Percentiles rank a stretch among this genome's conserved stretches.
Conservation (phyloP, 2,113 vertebrate genomes). For the Lagopus muta region DNA sequence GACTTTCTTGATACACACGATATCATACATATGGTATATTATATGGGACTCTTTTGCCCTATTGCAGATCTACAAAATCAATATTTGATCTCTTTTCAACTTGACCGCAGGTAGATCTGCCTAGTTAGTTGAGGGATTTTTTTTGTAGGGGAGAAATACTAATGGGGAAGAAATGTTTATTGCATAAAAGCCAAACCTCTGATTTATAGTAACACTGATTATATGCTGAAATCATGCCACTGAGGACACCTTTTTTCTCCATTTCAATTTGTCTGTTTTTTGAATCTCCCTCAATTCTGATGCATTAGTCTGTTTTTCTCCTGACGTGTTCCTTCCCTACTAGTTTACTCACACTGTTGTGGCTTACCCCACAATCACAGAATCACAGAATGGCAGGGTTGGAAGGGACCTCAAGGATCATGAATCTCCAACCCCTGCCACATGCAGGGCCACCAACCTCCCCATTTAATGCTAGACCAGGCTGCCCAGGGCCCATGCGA, state of each 20-base stretch:
- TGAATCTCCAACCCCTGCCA: too few species aligned
- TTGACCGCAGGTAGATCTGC: too few species aligned
- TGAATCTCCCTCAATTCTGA: background rate
- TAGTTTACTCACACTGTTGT: background rate
- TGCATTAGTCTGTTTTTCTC: background rate
- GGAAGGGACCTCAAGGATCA: too few species aligned
- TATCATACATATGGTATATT: too few species aligned
- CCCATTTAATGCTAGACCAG: too few species aligned
- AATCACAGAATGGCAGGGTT: too few species aligned
- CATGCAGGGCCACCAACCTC: too few species aligned
- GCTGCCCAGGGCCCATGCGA: too few species aligned
- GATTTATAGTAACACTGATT: accelerated
- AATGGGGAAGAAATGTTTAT: background rate
- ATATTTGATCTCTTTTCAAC: background rate
- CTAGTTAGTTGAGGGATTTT: too few species aligned
- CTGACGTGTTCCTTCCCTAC: background rate
- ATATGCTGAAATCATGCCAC: background rate
- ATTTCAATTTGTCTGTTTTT: background rate
- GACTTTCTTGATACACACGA: too few species aligned
- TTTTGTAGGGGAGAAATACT: accelerated
- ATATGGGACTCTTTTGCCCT: background rate
- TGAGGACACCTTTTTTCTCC: background rate
- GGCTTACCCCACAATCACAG: background rate
- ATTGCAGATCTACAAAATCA: background rate
- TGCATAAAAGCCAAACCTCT: background rate